phyloP scores from a whole-genome alignment of 2,113 vertebrate species.

The Heloderma charlesbogerti region DNA sequence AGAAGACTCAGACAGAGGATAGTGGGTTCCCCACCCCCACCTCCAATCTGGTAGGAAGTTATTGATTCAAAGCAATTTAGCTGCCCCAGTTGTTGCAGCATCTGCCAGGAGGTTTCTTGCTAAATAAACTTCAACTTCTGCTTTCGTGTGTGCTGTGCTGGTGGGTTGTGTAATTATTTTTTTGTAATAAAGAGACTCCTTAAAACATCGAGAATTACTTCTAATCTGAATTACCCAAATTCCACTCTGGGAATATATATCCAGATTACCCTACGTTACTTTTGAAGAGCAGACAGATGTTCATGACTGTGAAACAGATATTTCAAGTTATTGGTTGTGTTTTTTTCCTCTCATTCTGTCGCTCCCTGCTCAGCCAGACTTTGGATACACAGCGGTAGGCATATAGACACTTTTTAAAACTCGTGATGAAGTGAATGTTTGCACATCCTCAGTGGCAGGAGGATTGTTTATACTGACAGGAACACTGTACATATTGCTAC shows the following conservation, averaged over 20 bases:
- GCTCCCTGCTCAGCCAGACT: constrained; percentile 63
- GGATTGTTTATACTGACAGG: constrained; percentile 28
- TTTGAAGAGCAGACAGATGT: constrained; percentile 74
- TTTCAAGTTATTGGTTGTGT: constrained; percentile 58
- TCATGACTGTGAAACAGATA: constrained; percentile 74
- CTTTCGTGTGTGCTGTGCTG: constrained; percentile 51
- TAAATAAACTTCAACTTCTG: constrained; percentile 64
- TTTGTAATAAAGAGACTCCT: constrained; percentile 70
- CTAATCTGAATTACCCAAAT: constrained; percentile 76
- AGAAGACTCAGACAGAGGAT: constrained; percentile 40
- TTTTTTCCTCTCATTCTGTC: constrained; percentile 46
- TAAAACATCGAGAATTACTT: constrained; percentile 73
- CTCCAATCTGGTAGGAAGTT: constrained; percentile 61
- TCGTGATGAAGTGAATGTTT: constrained; percentile 59
- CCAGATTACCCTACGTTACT: constrained; percentile 72
- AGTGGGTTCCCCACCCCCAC: constrained; percentile 8
- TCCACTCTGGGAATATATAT: constrained; percentile 76
- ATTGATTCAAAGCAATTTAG: constrained; percentile 64
- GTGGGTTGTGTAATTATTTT: constrained; percentile 68
- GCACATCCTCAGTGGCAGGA: constrained; percentile 33
- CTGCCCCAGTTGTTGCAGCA: constrained; percentile 60
- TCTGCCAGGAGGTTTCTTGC: constrained; percentile 65
- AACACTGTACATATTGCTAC: neutral
- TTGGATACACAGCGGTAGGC: constrained; percentile 60
- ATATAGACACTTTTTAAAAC: constrained; percentile 65